Evolutionary conservation across 2,113 vertebrate species (phyloP).

Genomic region (Semnornis frantzii): DNA sequence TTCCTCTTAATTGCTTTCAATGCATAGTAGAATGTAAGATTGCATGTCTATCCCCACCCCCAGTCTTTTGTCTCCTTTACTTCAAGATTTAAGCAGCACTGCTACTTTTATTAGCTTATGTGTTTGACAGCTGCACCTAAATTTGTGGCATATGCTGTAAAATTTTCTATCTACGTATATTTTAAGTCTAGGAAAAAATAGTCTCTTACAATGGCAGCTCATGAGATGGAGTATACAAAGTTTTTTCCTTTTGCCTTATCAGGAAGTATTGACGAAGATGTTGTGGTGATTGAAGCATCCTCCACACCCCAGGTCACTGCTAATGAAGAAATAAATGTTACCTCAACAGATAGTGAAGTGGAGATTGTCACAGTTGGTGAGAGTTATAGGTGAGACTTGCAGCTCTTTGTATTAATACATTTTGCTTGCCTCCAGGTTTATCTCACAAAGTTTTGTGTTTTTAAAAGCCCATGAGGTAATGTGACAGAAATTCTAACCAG

Average conservation of each 20-base stretch:
- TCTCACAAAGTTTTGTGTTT: neutral
- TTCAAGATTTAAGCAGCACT: neutral
- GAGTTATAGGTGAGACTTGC: constrained; percentile 86
- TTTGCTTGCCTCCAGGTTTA: neutral
- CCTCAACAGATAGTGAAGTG: constrained; percentile 98
- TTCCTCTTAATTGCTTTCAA: neutral
- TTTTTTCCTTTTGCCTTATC: neutral
- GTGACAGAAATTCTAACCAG: no score
- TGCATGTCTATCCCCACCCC: neutral
- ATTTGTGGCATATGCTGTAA: neutral
- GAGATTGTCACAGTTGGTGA: constrained; percentile 98
- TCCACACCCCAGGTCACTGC: constrained; percentile 90
- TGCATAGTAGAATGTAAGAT: neutral
- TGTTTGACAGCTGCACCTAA: neutral
- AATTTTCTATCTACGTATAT: neutral
- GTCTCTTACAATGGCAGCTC: neutral
- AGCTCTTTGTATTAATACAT: neutral
- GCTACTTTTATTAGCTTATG: neutral
- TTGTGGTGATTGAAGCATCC: constrained; percentile 98
- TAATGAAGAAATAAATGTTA: constrained; percentile 99
- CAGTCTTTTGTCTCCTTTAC: neutral
- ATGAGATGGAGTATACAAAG: neutral
- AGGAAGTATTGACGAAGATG: constrained; percentile 97
- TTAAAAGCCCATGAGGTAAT: neutral
- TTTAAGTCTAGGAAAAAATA: neutral